Evolutionary conservation across 2,113 vertebrate species (phyloP).

Genomic region (Prunella himalayana): DNA sequence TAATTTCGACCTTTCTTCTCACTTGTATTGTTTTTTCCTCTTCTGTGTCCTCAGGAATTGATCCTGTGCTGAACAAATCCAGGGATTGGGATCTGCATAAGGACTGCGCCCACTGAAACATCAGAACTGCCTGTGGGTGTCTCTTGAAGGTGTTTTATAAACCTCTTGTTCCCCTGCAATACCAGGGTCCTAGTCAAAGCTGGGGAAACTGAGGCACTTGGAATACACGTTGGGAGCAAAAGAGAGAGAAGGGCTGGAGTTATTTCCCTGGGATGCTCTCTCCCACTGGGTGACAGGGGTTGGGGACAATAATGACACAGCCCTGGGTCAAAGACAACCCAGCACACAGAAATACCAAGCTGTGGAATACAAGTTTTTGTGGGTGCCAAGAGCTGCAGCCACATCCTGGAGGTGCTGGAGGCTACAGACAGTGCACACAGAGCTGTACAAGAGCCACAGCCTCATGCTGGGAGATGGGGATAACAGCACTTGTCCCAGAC

Average conservation of each 20-base stretch:
- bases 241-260: background rate
- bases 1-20: background rate
- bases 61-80: background rate
- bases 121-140: background rate
- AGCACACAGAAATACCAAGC: background rate
- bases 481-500: background rate
- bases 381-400: background rate
- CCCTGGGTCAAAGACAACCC: background rate
- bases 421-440: too few relatives aligned
- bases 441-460: background rate
- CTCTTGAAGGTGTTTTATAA: background rate
- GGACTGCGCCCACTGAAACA: background rate
- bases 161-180: background rate
- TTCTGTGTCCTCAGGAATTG: background rate
- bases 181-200: background rate
- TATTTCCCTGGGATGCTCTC: background rate
- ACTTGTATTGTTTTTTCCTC: background rate
- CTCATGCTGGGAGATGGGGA: too few relatives aligned
- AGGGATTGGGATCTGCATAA: background rate
- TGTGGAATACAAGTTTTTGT: background rate
- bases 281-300: fast-evolving
- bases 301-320: background rate
- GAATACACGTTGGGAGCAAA: background rate
- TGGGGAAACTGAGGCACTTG: background rate
- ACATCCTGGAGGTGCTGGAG: background rate